Percentiles rank a stretch among this genome's conserved stretches.
Conservation (phyloP, 1,140 invertebrate species). For the Riptortus pedestris region DNA sequence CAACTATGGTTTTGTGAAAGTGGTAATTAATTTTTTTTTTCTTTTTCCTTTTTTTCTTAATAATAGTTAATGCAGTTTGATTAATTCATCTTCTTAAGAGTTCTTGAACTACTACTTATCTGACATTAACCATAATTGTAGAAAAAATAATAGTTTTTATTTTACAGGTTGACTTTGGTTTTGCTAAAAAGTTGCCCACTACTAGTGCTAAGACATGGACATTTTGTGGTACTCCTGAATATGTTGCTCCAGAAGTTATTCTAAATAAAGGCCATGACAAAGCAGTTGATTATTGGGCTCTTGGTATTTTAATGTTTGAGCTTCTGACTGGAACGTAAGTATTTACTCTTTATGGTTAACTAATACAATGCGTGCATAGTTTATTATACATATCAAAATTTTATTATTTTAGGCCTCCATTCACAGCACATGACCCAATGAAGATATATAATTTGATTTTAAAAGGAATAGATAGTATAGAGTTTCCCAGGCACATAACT, state of each 20-base stretch:
- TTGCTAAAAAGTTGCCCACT: constrained; percentile 74
- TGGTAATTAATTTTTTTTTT: no score
- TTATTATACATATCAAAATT: neutral
- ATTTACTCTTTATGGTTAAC: neutral
- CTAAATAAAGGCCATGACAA: constrained; percentile 85
- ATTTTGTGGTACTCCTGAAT: constrained; percentile 91
- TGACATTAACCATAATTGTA: no score
- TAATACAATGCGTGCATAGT: neutral
- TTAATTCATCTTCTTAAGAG: no score
- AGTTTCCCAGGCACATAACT: constrained; percentile 68
- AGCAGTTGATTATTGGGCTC: constrained; percentile 88
- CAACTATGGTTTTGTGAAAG: constrained; percentile 76
- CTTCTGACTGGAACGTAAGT: constrained; percentile 60
- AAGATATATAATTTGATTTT: constrained; percentile 93
- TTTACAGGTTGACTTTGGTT: constrained; percentile 90
- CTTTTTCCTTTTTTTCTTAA: no score
- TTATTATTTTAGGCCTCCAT: constrained; percentile 64
- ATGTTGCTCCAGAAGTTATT: constrained; percentile 88
- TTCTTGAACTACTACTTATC: no score
- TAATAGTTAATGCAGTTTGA: no score
- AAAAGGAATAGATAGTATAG: constrained; percentile 81
- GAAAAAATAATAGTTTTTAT: neutral
- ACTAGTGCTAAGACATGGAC: constrained; percentile 82
- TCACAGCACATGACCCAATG: constrained; percentile 82
- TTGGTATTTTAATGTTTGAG: constrained; percentile 88